Percentiles rank a stretch among this genome's conserved stretches.
Conservation (phyloP, 1,140 invertebrate genomes). For the Holcopasites calliopsidis region DNA sequence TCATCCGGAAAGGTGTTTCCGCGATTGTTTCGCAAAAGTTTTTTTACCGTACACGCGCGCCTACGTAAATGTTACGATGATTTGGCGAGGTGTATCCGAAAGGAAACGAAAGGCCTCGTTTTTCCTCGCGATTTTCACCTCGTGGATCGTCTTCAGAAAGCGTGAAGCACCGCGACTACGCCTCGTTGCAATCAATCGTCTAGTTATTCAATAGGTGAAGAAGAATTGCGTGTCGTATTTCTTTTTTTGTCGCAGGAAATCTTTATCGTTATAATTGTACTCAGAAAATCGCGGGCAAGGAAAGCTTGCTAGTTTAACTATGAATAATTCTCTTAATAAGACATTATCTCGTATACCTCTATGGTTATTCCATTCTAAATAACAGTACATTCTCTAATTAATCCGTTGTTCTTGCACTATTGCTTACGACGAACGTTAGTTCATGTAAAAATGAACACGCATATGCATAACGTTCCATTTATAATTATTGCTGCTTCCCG, state of each 20-base stretch:
- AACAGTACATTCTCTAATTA: too few species aligned
- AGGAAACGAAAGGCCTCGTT: constrained; percentile 45
- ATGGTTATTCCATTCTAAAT: too few species aligned
- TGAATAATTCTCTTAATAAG: not conserved
- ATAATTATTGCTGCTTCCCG: too few species aligned
- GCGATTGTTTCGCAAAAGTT: not conserved
- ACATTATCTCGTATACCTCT: too few species aligned
- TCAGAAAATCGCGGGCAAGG: not conserved
- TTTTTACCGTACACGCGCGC: too few species aligned
- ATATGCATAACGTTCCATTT: too few species aligned
- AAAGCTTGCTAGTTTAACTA: not conserved
- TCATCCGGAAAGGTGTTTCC: too few species aligned
- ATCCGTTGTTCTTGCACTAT: too few species aligned
- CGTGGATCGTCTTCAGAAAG: constrained; percentile 59
- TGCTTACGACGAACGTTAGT: too few species aligned
- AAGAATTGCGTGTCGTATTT: constrained; percentile 16
- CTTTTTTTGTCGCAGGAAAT: not conserved
- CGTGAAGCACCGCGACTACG: constrained; percentile 52
- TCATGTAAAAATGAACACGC: too few species aligned
- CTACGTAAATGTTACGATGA: not conserved
- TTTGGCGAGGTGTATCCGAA: not conserved
- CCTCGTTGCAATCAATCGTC: constrained; percentile 57
- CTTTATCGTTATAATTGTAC: not conserved
- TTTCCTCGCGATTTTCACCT: constrained; percentile 55
- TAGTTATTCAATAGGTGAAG: constrained; percentile 56